Evolutionary conservation across 2,797 vertebrate genomes (phyloP), one percentile per base, ranked within the genome.

Genomic region (Uromys caudimaculatus): DNA sequence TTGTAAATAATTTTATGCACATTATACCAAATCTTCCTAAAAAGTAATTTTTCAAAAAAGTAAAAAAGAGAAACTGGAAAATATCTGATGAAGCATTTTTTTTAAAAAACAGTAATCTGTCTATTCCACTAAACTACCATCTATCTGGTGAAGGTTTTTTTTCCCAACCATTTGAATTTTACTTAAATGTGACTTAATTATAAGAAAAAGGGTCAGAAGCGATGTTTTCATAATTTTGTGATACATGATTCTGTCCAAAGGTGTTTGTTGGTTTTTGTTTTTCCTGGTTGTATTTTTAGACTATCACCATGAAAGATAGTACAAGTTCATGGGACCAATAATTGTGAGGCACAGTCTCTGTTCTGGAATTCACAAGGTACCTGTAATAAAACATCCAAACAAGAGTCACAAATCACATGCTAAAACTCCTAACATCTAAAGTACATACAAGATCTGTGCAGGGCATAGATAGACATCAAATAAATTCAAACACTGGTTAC

Each of bases 11-110:
- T 97, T 98, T 95, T 97, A 98, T 98, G 98, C 95, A 85, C 75
- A 96, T 97, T 98, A 98, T 98, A 98, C 98, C 98, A 97, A 98
- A 98, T 97, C 97, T 97, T 98, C 97, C 98, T 97, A 97, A 97
- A 98, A 97, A 96, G 77, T 97, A 98, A 98, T 67, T 93, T 87
- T 44, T 94, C 91, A 77, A 93, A 98, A 98, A 98, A 92, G 94
- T 97, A 83, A 95, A 97, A 97, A 97, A 97, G 97, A 98, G 97
- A 95, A 96, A 98, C 92, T 97, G 97, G 98, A 95, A 93, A 97
- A 86, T 97, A 97, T 87, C 93, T 96, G 82, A 96, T 93, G 88
- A 97, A 91, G 92, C 95, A 81, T 2, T 93, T 97, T 97, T 94
- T 73, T 50, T 89, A 95, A 97, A 97, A 88, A 95, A 90, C 88